Base-by-base conservation (phyloP, 2,113 vertebrate species). In the Alectura lathami region DNA sequence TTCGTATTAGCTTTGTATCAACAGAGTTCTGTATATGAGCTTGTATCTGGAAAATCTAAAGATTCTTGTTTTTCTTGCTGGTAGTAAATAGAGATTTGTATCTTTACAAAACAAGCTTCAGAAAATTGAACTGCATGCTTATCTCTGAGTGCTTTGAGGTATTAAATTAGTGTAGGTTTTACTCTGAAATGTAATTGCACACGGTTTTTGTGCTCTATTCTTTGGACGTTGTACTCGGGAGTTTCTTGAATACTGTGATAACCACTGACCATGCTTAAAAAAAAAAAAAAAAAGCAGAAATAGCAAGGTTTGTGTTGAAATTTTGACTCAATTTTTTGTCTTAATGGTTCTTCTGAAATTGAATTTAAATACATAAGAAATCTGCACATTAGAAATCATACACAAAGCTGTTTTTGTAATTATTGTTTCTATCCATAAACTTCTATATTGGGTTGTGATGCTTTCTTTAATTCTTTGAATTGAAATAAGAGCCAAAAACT, bases 201-300 rank as follows among this genome's bases (percentile, higher is more conserved):
- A n/a, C n/a, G n/a, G n/a, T n/a, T n/a, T n/a, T 20, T 2, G 0
- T 27, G 5, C 50, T 73, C 9, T 56, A 2, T 7, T 59, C 1
- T 9, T 85, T 9, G 11, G 8, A 11, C 0, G 3, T 8, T 38
- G 15, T 7, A 8, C 1, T n/a, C 1, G 3, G 3, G 26, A 1
- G 0, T 1, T n/a, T 66, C 17, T 63, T 47, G 8, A 78, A 2
- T 27, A 70, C 15, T 24, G 15, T n/a, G 43, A 17, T n/a, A 47
- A 18, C 1, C 0, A 0, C 2, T 69, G 53, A 3, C 40, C 0
- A 0, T 12, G 6, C 8, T 36, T 43, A 2, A 34, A 43, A n/a
- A 48, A 5, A 22, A 86, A 34, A 43, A n/a, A 48, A 5, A 22
- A 86, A 9, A 3, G 0, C 8, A 8, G 27, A 13, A 75, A 16